phyloP scores from a whole-genome alignment of 1,140 invertebrate genomes.

The Cardiocondyla obscurior region DNA sequence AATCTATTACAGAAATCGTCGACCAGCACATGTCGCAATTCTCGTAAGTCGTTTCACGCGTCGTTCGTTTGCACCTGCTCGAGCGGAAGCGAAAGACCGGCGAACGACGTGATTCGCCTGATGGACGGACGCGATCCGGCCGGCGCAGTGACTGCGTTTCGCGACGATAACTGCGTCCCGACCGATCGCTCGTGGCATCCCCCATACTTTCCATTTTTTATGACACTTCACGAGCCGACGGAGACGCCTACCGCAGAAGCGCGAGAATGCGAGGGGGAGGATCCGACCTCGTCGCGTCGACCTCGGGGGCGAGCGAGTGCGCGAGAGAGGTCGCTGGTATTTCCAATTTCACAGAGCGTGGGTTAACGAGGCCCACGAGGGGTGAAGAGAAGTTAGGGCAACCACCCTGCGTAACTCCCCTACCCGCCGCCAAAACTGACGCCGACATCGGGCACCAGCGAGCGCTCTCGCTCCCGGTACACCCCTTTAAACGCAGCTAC shows the following conservation, averaged over 20 bases:
- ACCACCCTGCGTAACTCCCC: slow-evolving; percentile 63
- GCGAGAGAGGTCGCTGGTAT: slow-evolving; percentile 71
- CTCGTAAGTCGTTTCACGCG: slow-evolving; percentile 55
- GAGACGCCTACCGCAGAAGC: slow-evolving; percentile 33
- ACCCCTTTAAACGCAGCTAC: slow-evolving; percentile 73
- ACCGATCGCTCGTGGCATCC: slow-evolving; percentile 46
- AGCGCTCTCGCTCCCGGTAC: slow-evolving; percentile 24
- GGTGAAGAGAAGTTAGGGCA: slow-evolving; percentile 72
- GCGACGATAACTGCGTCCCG: slow-evolving; percentile 69
- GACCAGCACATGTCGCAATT: slow-evolving; percentile 20
- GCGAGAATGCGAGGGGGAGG: slow-evolving; percentile 4
- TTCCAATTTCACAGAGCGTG: slow-evolving; percentile 83
- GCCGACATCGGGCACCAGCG: slow-evolving; percentile 50
- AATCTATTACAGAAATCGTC: slow-evolving; percentile 53
- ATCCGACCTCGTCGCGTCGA: not conserved
- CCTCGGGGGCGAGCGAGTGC: slow-evolving; percentile 26
- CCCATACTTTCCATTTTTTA: slow-evolving; percentile 65
- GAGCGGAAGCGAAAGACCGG: slow-evolving; percentile 35
- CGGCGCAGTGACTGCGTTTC: slow-evolving; percentile 7
- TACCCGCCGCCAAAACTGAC: slow-evolving; percentile 53
- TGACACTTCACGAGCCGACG: slow-evolving; percentile 45
- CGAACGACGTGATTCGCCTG: slow-evolving; percentile 66
- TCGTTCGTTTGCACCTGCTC: slow-evolving; percentile 47
- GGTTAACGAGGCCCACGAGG: slow-evolving; percentile 81
- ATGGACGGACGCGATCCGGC: slow-evolving; percentile 30